Evolutionary conservation across 1,140 invertebrate species (phyloP).

Genomic region (Stegodyphus mimosarum): DNA sequence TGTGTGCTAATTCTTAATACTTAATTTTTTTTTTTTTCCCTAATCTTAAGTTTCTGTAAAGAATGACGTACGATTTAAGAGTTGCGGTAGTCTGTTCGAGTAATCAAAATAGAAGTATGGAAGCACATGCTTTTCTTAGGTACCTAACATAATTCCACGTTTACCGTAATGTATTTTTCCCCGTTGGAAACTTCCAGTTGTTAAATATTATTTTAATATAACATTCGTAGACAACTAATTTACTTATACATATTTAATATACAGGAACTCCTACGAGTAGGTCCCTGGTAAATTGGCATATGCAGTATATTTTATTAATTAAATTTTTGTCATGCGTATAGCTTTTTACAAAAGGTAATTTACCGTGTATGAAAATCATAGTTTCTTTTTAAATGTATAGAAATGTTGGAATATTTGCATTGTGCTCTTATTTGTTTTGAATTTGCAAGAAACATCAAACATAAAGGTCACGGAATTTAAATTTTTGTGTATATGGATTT

Average conservation of each 20-base stretch:
- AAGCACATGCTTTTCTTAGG: constrained; percentile 95
- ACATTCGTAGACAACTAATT: neutral
- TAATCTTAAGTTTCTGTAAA: neutral
- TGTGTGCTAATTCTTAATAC: no score
- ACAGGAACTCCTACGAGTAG: neutral
- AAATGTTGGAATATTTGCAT: no score
- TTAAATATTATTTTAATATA: neutral
- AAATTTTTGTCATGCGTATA: neutral
- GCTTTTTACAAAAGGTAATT: no score
- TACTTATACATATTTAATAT: neutral
- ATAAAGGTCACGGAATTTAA: no score
- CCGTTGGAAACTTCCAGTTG: neutral
- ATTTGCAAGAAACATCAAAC: no score
- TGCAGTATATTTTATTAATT: neutral
- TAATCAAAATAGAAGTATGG: constrained; percentile 99
- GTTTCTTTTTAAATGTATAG: no score
- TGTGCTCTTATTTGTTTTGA: no score
- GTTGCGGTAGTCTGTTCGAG: constrained; percentile 98
- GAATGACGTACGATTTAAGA: constrained; percentile 71
- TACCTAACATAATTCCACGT: constrained; percentile 62
- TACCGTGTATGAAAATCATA: no score
- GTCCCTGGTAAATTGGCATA: neutral
- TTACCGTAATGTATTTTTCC: neutral
- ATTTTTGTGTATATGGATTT: no score
- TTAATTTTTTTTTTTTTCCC: no score